These are phyloP conservation scores for Tachina fera DNA, from an alignment of 2,888 invertebrate species.

Conservation along the genomic window DNA sequence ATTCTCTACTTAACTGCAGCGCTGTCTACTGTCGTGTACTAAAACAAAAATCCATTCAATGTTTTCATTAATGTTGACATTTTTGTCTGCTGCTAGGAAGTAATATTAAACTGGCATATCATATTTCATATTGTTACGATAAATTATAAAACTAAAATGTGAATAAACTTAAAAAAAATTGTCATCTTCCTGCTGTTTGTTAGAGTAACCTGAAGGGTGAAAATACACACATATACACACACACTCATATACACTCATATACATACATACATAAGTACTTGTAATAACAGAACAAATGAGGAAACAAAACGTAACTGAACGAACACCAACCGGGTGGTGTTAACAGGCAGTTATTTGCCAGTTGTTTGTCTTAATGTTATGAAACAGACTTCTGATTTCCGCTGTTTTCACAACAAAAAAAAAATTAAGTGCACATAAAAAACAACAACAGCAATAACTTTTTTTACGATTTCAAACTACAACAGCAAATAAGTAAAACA, in stretches of 20 bases:
- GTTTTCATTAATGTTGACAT: conserved; percentile 11
- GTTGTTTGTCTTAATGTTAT: conserved; percentile 63
- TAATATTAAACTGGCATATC: conserved; percentile 66
- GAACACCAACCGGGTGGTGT: conserved; percentile 42
- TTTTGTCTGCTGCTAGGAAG: conserved; percentile 14
- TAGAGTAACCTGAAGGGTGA: conserved; percentile 1
- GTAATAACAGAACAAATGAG: conserved; percentile 9
- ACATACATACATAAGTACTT: neutral
- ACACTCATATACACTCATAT: neutral
- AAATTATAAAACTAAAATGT: conserved; percentile 68
- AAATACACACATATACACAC: neutral
- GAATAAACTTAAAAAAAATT: conserved; percentile 68
- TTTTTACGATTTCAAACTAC: neutral
- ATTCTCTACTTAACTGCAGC: neutral
- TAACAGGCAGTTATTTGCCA: conserved; percentile 66
- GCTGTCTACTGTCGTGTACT: neutral
- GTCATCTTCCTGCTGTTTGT: conserved; percentile 67
- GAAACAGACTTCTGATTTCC: conserved; percentile 68
- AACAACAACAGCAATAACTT: conserved; percentile 10
- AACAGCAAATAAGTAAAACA: conserved; percentile 37
- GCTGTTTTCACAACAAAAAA: conserved; percentile 54
- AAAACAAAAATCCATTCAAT: neutral
- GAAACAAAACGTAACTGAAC: neutral
- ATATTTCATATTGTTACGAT: conserved; percentile 66
- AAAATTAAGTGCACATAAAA: neutral